Evolutionary conservation across 2,113 vertebrate genomes (phyloP).

Genomic region (Dunckerocampus dactyliophorus): DNA sequence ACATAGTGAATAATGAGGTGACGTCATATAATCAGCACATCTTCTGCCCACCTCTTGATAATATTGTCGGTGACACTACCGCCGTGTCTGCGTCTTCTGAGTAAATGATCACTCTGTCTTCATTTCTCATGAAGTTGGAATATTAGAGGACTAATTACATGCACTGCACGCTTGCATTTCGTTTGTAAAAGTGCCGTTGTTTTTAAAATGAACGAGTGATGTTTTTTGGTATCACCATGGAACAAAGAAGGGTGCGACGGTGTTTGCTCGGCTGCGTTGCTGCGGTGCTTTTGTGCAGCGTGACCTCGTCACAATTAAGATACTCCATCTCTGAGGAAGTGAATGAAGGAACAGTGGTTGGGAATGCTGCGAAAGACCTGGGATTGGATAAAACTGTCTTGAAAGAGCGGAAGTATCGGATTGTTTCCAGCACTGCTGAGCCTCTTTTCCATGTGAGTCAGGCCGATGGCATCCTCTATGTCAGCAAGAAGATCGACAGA

Average conservation of each 20-base stretch:
- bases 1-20: background rate
- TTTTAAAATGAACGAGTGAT: background rate
- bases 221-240: too few relatives aligned
- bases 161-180: background rate
- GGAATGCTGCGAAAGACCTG: conserved; percentile 59
- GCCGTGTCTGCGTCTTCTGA: background rate
- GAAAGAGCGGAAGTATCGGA: conserved; percentile 38
- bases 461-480: conserved; percentile 57
- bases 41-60: too few relatives aligned
- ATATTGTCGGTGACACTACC: background rate
- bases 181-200: background rate
- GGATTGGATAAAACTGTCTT: conserved; percentile 39
- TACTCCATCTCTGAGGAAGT: conserved; percentile 56
- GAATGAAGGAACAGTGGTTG: too few relatives aligned
- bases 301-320: conserved; percentile 51
- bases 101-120: background rate
- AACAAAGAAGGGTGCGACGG: too few relatives aligned
- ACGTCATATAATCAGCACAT: background rate
- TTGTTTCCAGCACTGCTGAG: conserved; percentile 42
- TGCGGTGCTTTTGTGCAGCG: conserved; percentile 25
- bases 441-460: conserved; percentile 44
- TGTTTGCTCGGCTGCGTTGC: background rate
- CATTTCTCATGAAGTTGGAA: background rate
- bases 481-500: conserved; percentile 58
- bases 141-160: background rate